These are phyloP conservation scores for Platysternon megacephalum DNA, from an alignment of 2,113 vertebrate genomes.

Conservation along the genomic window DNA sequence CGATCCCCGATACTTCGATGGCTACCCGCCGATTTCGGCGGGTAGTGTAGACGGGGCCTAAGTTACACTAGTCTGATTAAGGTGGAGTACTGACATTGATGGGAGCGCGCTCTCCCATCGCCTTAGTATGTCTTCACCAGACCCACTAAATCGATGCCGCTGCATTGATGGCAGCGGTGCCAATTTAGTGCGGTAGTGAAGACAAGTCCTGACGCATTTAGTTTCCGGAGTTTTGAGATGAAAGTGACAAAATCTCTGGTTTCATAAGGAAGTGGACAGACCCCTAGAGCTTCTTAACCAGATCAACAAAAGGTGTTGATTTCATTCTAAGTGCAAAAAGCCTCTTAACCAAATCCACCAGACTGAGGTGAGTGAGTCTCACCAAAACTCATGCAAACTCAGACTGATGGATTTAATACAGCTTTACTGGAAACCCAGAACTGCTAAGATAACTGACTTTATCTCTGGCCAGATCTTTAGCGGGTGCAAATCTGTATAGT, in stretches of 20 bases:
- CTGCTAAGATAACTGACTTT: fast-evolving
- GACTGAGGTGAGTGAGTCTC: not conserved
- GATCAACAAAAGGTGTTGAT: not conserved
- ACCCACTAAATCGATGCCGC: no score
- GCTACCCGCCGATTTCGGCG: no score
- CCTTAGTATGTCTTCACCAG: no score
- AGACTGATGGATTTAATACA: not conserved
- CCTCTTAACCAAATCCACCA: fast-evolving
- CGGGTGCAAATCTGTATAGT: not conserved
- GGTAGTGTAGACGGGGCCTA: no score
- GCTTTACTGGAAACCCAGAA: not conserved
- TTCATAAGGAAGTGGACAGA: not conserved
- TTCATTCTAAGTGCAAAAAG: not conserved
- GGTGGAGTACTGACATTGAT: no score
- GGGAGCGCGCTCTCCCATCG: no score
- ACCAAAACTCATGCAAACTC: not conserved
- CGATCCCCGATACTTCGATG: no score
- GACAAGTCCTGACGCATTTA: not conserved
- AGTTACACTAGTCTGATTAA: no score
- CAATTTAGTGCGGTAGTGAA: no score
- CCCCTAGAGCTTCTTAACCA: not conserved
- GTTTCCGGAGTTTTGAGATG: not conserved
- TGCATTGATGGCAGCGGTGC: no score
- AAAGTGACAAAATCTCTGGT: slow-evolving; percentile 19
- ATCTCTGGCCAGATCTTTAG: not conserved